Percentiles rank a stretch among this genome's conserved stretches.
Evolutionary conservation across 2,888 invertebrate species (phyloP).

Genomic region (Ophioninae sp.): DNA sequence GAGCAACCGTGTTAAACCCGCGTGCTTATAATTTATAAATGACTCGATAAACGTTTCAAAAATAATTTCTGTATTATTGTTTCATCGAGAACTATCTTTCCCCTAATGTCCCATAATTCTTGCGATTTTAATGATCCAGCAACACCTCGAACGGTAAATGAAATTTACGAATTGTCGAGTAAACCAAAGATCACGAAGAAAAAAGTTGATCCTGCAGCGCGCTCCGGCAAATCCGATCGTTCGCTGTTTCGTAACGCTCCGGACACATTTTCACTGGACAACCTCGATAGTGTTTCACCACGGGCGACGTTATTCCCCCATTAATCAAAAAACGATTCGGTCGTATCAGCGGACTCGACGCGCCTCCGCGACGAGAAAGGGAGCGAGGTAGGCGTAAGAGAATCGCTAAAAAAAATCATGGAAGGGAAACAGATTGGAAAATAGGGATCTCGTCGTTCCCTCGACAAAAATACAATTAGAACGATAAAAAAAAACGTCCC

Average conservation of each 20-base stretch:
- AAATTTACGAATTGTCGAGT: too few relatives aligned
- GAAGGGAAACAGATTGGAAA: conserved; percentile 27
- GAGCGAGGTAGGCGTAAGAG: conserved; percentile 1
- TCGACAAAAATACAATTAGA: conserved; percentile 31
- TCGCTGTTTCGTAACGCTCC: not conserved
- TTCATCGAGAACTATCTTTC: too few relatives aligned
- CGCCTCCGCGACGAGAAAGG: conserved; percentile 41
- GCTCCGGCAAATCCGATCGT: too few relatives aligned
- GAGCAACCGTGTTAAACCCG: too few relatives aligned
- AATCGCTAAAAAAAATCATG: conserved; percentile 28
- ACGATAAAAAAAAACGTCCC: conserved; percentile 15
- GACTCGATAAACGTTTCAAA: too few relatives aligned
- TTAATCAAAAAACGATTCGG: not conserved
- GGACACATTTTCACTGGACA: not conserved
- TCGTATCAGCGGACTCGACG: conserved; percentile 40
- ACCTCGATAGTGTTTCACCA: not conserved
- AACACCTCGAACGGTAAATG: too few relatives aligned
- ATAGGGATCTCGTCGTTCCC: conserved; percentile 49
- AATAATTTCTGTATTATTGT: too few relatives aligned
- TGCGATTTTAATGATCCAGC: too few relatives aligned
- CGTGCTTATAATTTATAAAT: too few relatives aligned
- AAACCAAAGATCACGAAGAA: too few relatives aligned
- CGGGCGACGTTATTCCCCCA: not conserved
- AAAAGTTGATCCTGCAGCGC: too few relatives aligned
- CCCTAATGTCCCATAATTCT: too few relatives aligned